These are phyloP conservation scores for Sinella curviseta DNA, from an alignment of 1,140 invertebrate species.

Conservation along the genomic window DNA sequence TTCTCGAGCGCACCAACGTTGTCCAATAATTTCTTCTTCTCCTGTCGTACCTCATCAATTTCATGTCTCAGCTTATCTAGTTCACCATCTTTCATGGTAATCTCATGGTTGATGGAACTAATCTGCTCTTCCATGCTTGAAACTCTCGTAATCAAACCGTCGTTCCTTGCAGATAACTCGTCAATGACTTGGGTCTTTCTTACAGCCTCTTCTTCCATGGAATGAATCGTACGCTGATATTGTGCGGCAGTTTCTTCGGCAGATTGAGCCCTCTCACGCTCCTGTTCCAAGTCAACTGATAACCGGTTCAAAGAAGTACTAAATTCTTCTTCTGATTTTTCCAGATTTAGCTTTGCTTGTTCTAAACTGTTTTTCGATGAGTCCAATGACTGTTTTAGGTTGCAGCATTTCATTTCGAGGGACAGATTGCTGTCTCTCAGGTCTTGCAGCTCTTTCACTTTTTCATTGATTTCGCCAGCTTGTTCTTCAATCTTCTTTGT, in stretches of 20 bases:
- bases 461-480: neutral
- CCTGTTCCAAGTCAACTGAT: neutral
- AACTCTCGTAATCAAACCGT: too few species aligned
- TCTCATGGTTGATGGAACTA: too few species aligned
- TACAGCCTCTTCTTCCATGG: too few species aligned
- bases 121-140: too few species aligned
- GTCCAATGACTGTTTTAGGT: neutral
- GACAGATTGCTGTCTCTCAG: neutral
- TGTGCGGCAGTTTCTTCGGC: neutral
- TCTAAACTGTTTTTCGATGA: neutral
- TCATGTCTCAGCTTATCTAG: too few species aligned
- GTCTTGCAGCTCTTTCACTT: neutral
- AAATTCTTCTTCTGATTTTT: neutral
- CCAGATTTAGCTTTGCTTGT: neutral
- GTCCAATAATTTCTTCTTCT: too few species aligned
- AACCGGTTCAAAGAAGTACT: neutral
- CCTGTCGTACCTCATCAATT: too few species aligned
- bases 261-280: neutral
- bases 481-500: constrained; percentile 1
- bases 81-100: too few species aligned
- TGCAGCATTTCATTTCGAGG: neutral
- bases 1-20: too few species aligned
- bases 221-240: too few species aligned
- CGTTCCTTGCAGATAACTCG: too few species aligned
- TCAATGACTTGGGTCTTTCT: too few species aligned